Evolutionary conservation across 1,140 invertebrate genomes (phyloP), one percentile per base, ranked within the genome.

Genomic region (Halotydeus destructor): DNA sequence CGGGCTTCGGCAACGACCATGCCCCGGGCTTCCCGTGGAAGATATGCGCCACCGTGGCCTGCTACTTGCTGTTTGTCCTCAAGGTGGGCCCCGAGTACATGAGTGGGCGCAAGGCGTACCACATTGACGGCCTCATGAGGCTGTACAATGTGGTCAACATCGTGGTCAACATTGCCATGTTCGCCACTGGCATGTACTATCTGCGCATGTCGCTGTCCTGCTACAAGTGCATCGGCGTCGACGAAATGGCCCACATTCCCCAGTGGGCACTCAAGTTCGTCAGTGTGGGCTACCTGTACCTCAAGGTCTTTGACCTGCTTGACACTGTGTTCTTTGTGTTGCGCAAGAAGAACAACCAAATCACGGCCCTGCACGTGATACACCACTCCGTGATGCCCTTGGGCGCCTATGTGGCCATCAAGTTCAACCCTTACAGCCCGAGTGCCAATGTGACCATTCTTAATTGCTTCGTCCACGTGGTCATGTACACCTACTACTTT

Each of bases 91-190:
- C 79, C 33, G 71, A 71, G 52, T 59, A 76, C 40, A 89, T 89
- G 83, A 73, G 77, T 57, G 74, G 81, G 55, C 68, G 79, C 50
- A 74, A 78, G 61, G 74, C 82, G 3, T 76, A n/a, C n/a, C n/a
- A n/a, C n/a, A n/a, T n/a, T n/a, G n/a, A n/a, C n/a, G n/a, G n/a
- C n/a, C n/a, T n/a, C n/a, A n/a, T n/a, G n/a, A n/a, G n/a, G n/a
- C n/a, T n/a, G n/a, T n/a, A n/a, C n/a, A n/a, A n/a, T n/a, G n/a
- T n/a, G n/a, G n/a, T n/a, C n/a, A n/a, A n/a, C n/a, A n/a, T n/a
- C n/a, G n/a, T n/a, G n/a, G n/a, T n/a, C n/a, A n/a, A n/a, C n/a
- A n/a, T n/a, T n/a, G n/a, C n/a, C n/a, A n/a, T n/a, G n/a, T n/a
- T n/a, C n/a, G n/a, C n/a, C n/a, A n/a, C n/a, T n/a, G n/a, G n/a